These are phyloP conservation scores for Indicator maculatus DNA, from an alignment of 2,113 vertebrate species.

Conservation along the genomic window DNA sequence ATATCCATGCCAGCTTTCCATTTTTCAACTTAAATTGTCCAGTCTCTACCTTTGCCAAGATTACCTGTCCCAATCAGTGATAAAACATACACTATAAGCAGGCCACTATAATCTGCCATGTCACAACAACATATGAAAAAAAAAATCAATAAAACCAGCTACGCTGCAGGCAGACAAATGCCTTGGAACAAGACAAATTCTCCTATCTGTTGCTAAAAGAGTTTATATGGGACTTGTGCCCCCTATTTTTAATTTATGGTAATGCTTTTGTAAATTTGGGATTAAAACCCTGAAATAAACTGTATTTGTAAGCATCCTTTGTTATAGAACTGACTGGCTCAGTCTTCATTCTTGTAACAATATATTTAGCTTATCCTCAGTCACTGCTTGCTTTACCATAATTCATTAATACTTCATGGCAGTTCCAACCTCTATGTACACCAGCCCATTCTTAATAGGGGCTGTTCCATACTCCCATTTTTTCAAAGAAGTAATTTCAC, in stretches of 20 bases:
- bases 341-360: background rate
- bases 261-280: constrained; percentile 13
- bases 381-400: background rate
- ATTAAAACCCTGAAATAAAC: constrained; percentile 13
- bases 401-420: background rate
- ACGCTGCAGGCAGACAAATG: background rate
- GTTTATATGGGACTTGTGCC: background rate
- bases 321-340: background rate
- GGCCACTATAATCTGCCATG: background rate
- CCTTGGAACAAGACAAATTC: background rate
- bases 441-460: background rate
- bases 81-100: background rate
- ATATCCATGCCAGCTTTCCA: background rate
- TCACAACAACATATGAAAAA: background rate
- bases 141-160: background rate
- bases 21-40: background rate
- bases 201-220: background rate
- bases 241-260: background rate
- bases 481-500: background rate
- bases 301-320: background rate
- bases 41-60: background rate
- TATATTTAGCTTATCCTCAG: background rate
- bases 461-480: background rate
- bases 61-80: background rate
- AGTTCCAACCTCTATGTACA: background rate